Evolutionary conservation across 2,888 invertebrate genomes (phyloP), one percentile per base, ranked within the genome.

Genomic region (Synanthedon andrenaeformis): DNA sequence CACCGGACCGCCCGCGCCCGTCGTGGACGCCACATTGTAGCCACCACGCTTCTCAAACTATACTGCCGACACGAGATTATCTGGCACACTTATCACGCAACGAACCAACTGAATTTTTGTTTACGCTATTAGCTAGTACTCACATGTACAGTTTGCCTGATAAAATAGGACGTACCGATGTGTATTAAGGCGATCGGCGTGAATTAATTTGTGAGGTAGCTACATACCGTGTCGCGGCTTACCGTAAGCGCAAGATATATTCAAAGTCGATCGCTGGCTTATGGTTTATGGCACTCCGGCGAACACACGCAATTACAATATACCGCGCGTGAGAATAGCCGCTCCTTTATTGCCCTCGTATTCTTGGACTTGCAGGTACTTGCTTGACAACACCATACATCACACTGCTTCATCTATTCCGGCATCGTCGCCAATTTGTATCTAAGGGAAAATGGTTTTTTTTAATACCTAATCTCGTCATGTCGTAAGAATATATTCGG

Each of bases 241-340:
- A 54, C 49, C 35, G 45, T 58, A 52, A 53, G 55, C 61, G 58
- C 56, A 57, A 59, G 62, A 61, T 65, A 70, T 72, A 69, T 73
- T 71, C 66, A 69, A 68, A 67, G 61, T 64, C 65, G 58, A 57
- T 59, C 65, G 61, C 63, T 65, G 35, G 35, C 35, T 35, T 35
- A 35, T 72, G 67, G 63, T 75, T 74, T 74, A 73, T 72, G 66
- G 65, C 62, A 61, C 63, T 66, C 56, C 57, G 60, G 45, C 13
- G 23, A 59, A 62, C 68, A 61, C 68, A 65, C 67, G 70, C 74
- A 74, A 74, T 76, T 19, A 41, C 51, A 51, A 51, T 51, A 35
- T 35, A 41, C 51, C 54, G 63, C 65, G 70, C 73, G 72, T 71
- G 75, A 74, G 71, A 72, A 68, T 59, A 62, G 63, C 62, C 66